A percentile compares a stretch with the other conserved stretches of the same genome.
Conservation (phyloP, 2,888 invertebrate species). For the Rhimphoctona megacephalus region DNA sequence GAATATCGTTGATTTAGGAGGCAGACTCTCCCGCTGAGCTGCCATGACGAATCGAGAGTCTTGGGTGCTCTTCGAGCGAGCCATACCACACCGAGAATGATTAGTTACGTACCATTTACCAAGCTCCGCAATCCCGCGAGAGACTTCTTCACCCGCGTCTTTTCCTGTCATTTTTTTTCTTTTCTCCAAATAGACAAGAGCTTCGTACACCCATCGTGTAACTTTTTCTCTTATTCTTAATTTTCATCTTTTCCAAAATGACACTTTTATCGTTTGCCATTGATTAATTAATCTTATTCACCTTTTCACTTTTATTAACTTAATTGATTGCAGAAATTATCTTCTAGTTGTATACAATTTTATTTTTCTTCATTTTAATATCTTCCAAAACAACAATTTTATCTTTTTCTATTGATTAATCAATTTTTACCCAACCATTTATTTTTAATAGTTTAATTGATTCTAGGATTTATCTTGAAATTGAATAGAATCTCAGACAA, state of each 20-base stretch:
- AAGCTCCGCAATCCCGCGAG: slow-evolving; percentile 63
- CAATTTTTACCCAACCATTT: neutral
- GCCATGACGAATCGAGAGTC: slow-evolving; percentile 69
- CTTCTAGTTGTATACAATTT: neutral
- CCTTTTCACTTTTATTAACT: neutral
- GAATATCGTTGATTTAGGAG: slow-evolving; percentile 69
- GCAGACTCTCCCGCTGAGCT: slow-evolving; percentile 70
- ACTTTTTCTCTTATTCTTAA: neutral
- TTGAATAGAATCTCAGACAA: neutral
- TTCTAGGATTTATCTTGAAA: neutral
- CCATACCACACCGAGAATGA: slow-evolving; percentile 69
- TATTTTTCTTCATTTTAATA: neutral
- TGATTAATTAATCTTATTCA: neutral
- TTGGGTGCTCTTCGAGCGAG: slow-evolving; percentile 47
- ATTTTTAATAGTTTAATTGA: neutral
- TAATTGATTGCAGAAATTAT: neutral
- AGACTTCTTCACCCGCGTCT: slow-evolving; percentile 41
- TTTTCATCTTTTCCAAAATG: neutral
- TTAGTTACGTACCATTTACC: slow-evolving; percentile 71
- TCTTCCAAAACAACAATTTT: neutral
- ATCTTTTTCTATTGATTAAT: neutral
- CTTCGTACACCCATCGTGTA: neutral
- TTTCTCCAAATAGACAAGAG: neutral
- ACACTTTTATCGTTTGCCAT: neutral
- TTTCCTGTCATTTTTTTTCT: neutral